Evolutionary conservation across 2,888 invertebrate genomes (phyloP), one percentile per base, ranked within the genome.

Genomic region (Spisula subtruncata): DNA sequence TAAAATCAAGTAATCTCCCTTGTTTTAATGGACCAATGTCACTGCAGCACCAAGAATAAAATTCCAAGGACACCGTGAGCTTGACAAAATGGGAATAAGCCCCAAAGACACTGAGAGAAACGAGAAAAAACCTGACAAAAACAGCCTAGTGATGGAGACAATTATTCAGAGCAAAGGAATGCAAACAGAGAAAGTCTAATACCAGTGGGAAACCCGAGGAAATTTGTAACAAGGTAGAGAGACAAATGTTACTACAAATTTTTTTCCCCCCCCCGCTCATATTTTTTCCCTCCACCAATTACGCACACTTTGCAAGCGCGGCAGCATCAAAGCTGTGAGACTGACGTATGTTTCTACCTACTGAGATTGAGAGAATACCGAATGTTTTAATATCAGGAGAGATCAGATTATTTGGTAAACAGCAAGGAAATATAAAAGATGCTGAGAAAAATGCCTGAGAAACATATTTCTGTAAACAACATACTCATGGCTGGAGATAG

Each of bases 161-260:
- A 75, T 75, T 75, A 75, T 32, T 75, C 75, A 75, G 16, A 75
- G 75, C 10, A 32, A 0, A 35, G 75, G 75, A 75, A 75, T 75
- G 75, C 75, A 4, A 32, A 75, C 75, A 14, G 18, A 35, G 75
- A 75, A 25, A 75, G 35, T 32, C 14, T 32, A 35, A 25, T 18
- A 25, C 35, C 5, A 29, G 35, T 14, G 35, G 32, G 75, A 35
- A 32, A 32, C 75, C 35, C 18, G 16, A 32, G 35, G 5, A 75
- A 75, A 35, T 75, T 32, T 32, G 75, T 75, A 32, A 75, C 75
- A 75, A 75, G 29, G 75, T 35, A 75, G 60, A 66, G 41, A 2
- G n/a, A 66, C 25, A n/a, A 56, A 66, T 25, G 25, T 66, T 66
- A n/a, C n/a, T n/a, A 60, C 60, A 60, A 60, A 60, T 60, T 60